These are phyloP conservation scores for Trachymyrmex cornetzi DNA, from an alignment of 1,140 invertebrate species.

Conservation along the genomic window DNA sequence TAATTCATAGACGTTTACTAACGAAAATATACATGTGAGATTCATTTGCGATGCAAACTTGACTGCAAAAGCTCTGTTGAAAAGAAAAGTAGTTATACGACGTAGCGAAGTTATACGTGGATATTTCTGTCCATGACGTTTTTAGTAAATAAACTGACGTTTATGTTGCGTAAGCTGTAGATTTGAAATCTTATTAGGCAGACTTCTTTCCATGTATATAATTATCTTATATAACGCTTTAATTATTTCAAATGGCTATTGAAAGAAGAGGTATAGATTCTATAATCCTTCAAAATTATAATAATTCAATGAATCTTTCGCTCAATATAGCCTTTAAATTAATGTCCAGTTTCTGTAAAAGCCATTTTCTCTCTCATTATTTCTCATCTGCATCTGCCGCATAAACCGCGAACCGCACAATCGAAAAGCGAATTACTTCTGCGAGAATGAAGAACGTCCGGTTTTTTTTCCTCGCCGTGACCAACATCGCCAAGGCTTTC, in stretches of 20 bases:
- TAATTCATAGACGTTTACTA: constrained; percentile 44
- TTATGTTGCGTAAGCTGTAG: neutral
- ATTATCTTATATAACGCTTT: constrained; percentile 1
- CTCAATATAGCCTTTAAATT: constrained; percentile 18
- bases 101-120: neutral
- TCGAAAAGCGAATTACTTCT: constrained; percentile 39
- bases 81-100: constrained; percentile 20
- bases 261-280: neutral
- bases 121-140: neutral
- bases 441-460: constrained; percentile 5
- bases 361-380: constrained; percentile 6
- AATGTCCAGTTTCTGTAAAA: constrained; percentile 11
- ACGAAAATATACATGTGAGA: constrained; percentile 1
- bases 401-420: constrained; percentile 41
- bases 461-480: constrained; percentile 2
- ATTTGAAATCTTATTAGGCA: constrained; percentile 4
- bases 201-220: constrained; percentile 2
- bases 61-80: constrained; percentile 23
- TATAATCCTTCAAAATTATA: constrained; percentile 15
- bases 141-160: neutral
- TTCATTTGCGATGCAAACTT: constrained; percentile 4
- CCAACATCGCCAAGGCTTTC: constrained; percentile 53
- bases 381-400: constrained; percentile 6
- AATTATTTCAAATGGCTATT: neutral
- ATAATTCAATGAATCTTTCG: neutral